Conservation (phyloP, 2,888 invertebrate species). For the Cyclophora punctaria region DNA sequence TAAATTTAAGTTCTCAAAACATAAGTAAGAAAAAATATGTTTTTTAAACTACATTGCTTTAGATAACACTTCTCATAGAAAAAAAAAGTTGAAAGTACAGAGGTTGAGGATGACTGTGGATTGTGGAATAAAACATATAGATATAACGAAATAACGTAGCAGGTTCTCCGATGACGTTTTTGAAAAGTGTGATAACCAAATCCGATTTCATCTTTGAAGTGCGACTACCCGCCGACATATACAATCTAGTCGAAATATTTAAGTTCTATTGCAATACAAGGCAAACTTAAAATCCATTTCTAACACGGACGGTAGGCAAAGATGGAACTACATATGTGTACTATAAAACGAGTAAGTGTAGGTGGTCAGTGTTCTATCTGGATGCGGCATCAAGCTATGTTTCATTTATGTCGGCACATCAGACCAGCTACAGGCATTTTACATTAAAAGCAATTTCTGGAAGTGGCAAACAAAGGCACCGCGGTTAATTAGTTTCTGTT, state of each 20-base stretch:
- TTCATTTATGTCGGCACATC: not conserved
- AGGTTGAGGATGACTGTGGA: no score
- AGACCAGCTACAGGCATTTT: conserved; percentile 26
- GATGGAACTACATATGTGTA: no score
- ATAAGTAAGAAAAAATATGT: not conserved
- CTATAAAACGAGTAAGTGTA: not conserved
- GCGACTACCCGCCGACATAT: no score
- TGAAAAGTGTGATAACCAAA: no score
- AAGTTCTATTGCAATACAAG: not conserved
- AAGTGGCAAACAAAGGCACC: conserved; percentile 56
- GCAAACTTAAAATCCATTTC: no score
- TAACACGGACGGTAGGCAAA: no score
- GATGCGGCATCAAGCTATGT: not conserved
- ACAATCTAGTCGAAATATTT: no score
- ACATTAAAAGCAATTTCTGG: conserved; percentile 48
- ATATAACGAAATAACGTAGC: no score
- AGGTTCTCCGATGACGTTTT: no score
- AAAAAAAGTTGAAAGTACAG: no score
- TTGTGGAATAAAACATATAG: no score
- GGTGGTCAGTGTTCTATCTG: not conserved
- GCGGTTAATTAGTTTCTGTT: conserved; percentile 59
- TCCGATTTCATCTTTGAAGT: no score
- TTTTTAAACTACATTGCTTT: not conserved
- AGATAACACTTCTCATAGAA: not conserved
- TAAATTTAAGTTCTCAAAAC: not conserved